Conservation (phyloP, 2,888 invertebrate species). For the Cantharis flavilabris region DNA sequence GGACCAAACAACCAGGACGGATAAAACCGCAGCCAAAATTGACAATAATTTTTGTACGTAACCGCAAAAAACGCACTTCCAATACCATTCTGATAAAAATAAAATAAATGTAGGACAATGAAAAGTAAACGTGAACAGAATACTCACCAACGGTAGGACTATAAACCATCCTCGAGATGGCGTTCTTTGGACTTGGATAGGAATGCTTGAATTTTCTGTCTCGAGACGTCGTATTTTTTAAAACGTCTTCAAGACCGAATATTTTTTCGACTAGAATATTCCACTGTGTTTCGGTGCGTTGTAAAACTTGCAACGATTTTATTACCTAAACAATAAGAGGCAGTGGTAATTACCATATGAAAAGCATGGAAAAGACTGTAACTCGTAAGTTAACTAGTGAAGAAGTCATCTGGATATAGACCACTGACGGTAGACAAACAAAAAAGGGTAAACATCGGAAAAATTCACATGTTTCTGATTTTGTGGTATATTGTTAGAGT, state of each 20-base stretch:
- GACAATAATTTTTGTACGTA: constrained; percentile 78
- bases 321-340: constrained; percentile 64
- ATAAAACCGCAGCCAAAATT: constrained; percentile 75
- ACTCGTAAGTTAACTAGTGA: too few relatives aligned
- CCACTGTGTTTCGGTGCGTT: constrained; percentile 95
- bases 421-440: too few relatives aligned
- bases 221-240: constrained; percentile 71
- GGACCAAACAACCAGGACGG: constrained; percentile 96
- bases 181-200: constrained; percentile 67
- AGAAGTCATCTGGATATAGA: too few relatives aligned
- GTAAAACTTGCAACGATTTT: constrained; percentile 87
- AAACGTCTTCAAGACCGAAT: constrained; percentile 85
- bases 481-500: too few relatives aligned
- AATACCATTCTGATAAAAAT: constrained; percentile 88
- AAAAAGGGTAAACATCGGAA: too few relatives aligned
- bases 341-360: not conserved
- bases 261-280: constrained; percentile 79
- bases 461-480: too few relatives aligned
- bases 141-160: constrained; percentile 67
- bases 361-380: too few relatives aligned
- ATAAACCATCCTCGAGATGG: constrained; percentile 64
- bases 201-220: constrained; percentile 69
- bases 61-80: constrained; percentile 84
- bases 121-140: not conserved
- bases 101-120: not conserved